Evolutionary conservation across 2,888 invertebrate genomes (phyloP), one percentile per base, ranked within the genome.

Genomic region (Platynereis dumerilii): DNA sequence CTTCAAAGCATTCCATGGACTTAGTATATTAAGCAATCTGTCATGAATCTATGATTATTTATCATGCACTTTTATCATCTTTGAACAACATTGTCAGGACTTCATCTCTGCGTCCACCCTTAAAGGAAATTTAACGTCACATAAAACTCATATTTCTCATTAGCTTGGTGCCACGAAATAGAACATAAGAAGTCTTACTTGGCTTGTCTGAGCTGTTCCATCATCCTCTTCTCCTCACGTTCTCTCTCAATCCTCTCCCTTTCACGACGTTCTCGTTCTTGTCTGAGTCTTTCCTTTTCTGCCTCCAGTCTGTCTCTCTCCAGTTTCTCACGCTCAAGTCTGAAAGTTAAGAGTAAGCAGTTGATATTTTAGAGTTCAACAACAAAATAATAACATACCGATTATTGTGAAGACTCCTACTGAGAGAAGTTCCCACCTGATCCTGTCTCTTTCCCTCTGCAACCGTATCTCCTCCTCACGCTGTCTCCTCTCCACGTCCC

Each of bases 381-480:
- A n/a, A n/a, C n/a, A 66, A 12, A 26, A 15, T 5, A 20, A n/a
- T 44, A 15, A n/a, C 44, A n/a, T 15, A 44, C 15, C 12, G 44
- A 15, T n/a, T n/a, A n/a, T n/a, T n/a, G n/a, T n/a, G n/a, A n/a
- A n/a, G n/a, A n/a, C n/a, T n/a, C n/a, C n/a, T n/a, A n/a, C n/a
- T n/a, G n/a, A n/a, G n/a, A n/a, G n/a, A n/a, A n/a, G n/a, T n/a
- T 2, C 56, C 53, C 72, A 77, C 82, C 76, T 76, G 45, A 81
- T 72, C 60, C 75, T 74, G 69, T 78, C 80, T 64, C 76, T 78
- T 68, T 79, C 85, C 76, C 83, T 87, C 67, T 91, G 91, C 60
- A 94, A 87, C 60, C 92, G 89, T 54, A 90, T 88, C 44, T 93
- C 92, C 85, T 96, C 94, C 80, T 91, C 91, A 2, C 92, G 89